A percentile compares a stretch with the other conserved stretches of the same genome.
These are phyloP conservation scores for Meliscaeva auricollis DNA, from an alignment of 2,888 invertebrate genomes.

Conservation along the genomic window DNA sequence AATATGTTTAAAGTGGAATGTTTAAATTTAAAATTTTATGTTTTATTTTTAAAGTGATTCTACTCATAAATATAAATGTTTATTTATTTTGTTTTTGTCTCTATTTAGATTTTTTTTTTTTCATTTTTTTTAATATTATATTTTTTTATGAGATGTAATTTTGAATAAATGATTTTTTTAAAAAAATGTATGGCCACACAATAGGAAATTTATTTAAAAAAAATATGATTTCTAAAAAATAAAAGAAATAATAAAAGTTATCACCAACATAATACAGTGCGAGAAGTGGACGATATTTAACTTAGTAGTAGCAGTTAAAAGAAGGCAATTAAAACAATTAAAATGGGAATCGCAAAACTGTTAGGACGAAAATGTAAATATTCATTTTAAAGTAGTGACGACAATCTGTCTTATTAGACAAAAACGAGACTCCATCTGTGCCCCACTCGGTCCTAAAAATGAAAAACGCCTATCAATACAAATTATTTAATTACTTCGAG, in stretches of 20 bases:
- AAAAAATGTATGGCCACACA: conserved; percentile 69
- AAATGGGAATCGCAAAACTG: not conserved
- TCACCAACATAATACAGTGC: conserved; percentile 63
- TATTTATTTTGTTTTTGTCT: conserved; percentile 35
- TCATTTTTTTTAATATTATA: not conserved
- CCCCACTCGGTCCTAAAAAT: no score
- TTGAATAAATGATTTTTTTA: not conserved
- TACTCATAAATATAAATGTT: conserved; percentile 45
- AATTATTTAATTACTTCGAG: no score
- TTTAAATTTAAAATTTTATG: conserved; percentile 56
- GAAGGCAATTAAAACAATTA: not conserved
- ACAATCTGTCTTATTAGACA: no score
- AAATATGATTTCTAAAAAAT: conserved; percentile 14
- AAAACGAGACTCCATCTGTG: no score
- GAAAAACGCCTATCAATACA: no score
- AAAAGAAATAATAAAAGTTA: conserved; percentile 39
- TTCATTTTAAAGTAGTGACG: no score
- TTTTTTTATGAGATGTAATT: conserved; percentile 14
- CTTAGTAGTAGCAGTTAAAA: not conserved
- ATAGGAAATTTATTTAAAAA: conserved; percentile 24
- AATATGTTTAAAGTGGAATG: conserved; percentile 67
- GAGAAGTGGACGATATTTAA: conserved; percentile 40
- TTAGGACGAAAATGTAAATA: not conserved
- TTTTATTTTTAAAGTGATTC: conserved; percentile 44
- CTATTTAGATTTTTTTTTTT: conserved; percentile 22